Conservation (phyloP, 2,113 vertebrate genomes). For the Atlantisia rogersi region DNA sequence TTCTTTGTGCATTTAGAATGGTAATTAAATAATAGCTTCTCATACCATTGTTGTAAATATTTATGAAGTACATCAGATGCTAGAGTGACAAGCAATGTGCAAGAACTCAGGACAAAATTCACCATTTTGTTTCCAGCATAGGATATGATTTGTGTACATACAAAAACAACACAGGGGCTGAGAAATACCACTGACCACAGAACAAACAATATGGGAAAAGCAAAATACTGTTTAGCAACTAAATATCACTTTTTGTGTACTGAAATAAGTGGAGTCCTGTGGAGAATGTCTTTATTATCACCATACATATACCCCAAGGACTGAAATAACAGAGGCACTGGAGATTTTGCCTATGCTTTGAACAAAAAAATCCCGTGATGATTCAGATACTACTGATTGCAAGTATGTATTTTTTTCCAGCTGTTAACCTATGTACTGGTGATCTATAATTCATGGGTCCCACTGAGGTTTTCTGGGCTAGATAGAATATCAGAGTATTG, state of each 20-base stretch:
- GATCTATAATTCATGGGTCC: constrained; percentile 1
- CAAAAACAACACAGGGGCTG: neutral
- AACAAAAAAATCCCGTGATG: neutral
- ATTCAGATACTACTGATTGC: neutral
- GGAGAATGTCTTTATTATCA: neutral
- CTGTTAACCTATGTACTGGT: constrained; percentile 19
- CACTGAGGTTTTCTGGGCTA: neutral
- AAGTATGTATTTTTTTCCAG: neutral
- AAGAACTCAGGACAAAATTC: neutral
- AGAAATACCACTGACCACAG: neutral
- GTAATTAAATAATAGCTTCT: neutral
- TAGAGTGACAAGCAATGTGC: neutral
- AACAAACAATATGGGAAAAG: neutral
- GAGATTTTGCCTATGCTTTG: neutral
- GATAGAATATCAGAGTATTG: neutral
- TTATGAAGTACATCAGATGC: neutral
- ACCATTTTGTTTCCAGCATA: neutral
- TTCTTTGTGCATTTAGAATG: neutral
- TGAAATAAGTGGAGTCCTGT: neutral
- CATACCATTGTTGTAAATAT: neutral
- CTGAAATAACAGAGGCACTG: neutral
- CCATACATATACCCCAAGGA: neutral
- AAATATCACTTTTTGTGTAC: neutral
- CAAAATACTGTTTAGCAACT: neutral
- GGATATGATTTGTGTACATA: neutral